Percentiles rank a stretch among this genome's conserved stretches.
phyloP scores from a whole-genome alignment of 1,140 invertebrate species.

The Euwallacea similis region DNA sequence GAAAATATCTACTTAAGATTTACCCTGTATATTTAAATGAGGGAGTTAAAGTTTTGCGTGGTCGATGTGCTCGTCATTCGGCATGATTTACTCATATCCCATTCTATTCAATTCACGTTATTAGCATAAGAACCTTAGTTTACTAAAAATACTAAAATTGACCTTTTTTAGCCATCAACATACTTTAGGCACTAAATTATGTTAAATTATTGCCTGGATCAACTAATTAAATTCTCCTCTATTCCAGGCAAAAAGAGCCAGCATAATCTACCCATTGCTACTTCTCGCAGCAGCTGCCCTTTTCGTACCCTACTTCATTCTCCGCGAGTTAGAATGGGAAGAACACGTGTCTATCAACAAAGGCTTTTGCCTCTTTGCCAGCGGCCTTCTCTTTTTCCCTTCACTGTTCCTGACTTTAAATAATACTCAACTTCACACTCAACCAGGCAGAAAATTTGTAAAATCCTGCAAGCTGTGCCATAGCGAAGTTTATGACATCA shows the following conservation, averaged over 20 bases:
- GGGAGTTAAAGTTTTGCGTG: no score
- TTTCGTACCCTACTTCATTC: constrained; percentile 39
- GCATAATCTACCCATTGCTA: constrained; percentile 34
- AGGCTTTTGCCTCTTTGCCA: constrained; percentile 59
- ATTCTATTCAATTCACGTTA: no score
- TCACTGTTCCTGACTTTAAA: constrained; percentile 64
- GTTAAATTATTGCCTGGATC: not conserved
- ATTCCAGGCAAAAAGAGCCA: constrained; percentile 37
- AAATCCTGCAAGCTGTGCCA: constrained; percentile 63
- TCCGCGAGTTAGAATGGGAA: constrained; percentile 45
- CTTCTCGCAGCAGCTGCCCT: constrained; percentile 37
- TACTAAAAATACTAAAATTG: not conserved
- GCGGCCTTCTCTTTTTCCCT: constrained; percentile 66
- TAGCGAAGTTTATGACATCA: constrained; percentile 68
- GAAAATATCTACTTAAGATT: no score
- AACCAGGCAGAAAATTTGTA: constrained; percentile 58
- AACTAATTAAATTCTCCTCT: not conserved
- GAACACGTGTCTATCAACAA: constrained; percentile 59
- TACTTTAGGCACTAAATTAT: not conserved
- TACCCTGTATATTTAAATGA: no score
- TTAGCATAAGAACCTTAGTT: no score
- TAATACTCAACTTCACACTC: constrained; percentile 60
- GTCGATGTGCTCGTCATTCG: no score
- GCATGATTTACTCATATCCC: no score
- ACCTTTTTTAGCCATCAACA: not conserved